Conservation (phyloP, 2,888 invertebrate genomes). For the Phortica magna region DNA sequence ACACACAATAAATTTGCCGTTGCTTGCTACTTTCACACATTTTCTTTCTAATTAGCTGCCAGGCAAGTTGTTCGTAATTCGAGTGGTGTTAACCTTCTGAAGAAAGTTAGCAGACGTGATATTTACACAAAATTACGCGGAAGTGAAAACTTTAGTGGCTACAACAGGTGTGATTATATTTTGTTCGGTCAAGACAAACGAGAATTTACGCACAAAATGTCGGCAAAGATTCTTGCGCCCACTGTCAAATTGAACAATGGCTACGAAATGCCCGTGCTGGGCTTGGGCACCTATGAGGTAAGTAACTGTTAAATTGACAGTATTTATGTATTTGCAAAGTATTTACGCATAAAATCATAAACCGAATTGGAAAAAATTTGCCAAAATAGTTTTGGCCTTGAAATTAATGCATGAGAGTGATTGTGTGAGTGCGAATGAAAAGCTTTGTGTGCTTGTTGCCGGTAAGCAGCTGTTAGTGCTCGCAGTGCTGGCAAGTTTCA, state of each 20-base stretch:
- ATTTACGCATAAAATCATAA: background rate
- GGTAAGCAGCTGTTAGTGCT: background rate
- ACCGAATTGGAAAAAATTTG: background rate
- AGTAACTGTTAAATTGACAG: conserved; percentile 48
- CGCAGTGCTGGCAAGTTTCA: background rate
- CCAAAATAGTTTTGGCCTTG: conserved; percentile 4
- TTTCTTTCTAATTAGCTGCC: background rate
- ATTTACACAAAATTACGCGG: background rate
- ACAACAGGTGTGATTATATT: background rate
- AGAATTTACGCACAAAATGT: conserved; percentile 2
- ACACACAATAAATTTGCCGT: background rate
- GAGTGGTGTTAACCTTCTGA: background rate
- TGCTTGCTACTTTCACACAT: background rate
- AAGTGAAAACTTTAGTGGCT: background rate
- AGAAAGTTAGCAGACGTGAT: background rate
- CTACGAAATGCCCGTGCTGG: conserved; percentile 81
- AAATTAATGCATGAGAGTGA: conserved; percentile 2
- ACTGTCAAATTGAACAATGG: conserved; percentile 81
- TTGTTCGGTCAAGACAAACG: background rate
- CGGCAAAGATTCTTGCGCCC: conserved; percentile 68
- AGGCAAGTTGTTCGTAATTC: background rate
- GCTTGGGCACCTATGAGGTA: conserved; percentile 83
- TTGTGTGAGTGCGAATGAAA: background rate
- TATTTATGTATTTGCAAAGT: no score
- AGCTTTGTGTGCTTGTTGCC: no score